Conservation (phyloP, 1,140 invertebrate species). For the Trichomalopsis sarcophagae region DNA sequence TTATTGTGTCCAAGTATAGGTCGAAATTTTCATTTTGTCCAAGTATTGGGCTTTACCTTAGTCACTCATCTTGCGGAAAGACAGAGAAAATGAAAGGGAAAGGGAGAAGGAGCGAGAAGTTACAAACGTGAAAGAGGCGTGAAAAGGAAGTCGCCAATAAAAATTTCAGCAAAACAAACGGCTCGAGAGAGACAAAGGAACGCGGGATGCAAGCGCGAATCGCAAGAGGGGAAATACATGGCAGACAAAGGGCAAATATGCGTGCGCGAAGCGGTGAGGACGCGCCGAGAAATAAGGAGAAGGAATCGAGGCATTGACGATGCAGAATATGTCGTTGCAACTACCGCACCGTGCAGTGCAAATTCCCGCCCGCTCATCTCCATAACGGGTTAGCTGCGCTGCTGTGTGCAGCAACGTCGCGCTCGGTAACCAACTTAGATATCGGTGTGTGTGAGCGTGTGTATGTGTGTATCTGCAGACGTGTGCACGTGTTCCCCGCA, state of each 20-base stretch:
- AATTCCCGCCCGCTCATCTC: conserved; percentile 33
- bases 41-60: no score
- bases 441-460: not conserved
- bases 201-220: not conserved
- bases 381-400: conserved; percentile 40
- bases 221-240: not conserved
- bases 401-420: not conserved
- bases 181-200: not conserved
- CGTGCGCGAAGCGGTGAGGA: not conserved
- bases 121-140: not conserved
- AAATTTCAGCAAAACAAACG: conserved; percentile 18
- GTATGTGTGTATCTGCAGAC: not conserved
- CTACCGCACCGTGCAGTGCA: not conserved
- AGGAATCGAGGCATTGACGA: conserved; percentile 39
- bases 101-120: not conserved
- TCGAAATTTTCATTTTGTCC: no score
- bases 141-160: not conserved
- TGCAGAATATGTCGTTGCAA: conserved; percentile 42
- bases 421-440: conserved; percentile 18
- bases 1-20: no score
- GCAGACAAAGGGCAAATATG: conserved; percentile 33
- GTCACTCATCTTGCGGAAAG: no score
- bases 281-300: not conserved
- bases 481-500: no score
- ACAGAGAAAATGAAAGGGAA: not conserved